Percentiles rank a stretch among this genome's conserved stretches.
Evolutionary conservation across 2,888 invertebrate genomes (phyloP).

Genomic region (Hypercompe scribonia): DNA sequence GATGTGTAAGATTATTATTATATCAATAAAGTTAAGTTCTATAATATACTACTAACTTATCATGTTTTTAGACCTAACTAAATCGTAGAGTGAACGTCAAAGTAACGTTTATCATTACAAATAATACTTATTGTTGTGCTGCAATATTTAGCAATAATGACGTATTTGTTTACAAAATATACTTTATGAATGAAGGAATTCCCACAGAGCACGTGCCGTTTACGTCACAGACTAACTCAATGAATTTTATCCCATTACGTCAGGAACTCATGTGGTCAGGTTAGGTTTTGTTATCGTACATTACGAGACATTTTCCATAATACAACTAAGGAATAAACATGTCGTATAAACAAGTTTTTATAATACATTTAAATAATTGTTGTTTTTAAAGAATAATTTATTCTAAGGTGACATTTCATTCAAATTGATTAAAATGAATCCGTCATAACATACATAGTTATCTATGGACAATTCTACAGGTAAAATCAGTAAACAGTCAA

Average conservation of each 20-base stretch:
- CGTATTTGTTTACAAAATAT: slow-evolving; percentile 7
- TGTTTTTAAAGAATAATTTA: not conserved
- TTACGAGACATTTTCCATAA: not conserved
- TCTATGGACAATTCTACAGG: not conserved
- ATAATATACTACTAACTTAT: not conserved
- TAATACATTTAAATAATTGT: not conserved
- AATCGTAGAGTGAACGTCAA: too few relatives aligned
- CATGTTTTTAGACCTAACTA: not conserved
- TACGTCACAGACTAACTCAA: slow-evolving; percentile 5
- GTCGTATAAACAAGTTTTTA: not conserved
- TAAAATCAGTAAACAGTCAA: not conserved
- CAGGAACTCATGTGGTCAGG: slow-evolving; percentile 9
- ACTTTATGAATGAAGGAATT: slow-evolving; percentile 9
- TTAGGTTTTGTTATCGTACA: not conserved
- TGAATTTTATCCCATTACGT: slow-evolving; percentile 11
- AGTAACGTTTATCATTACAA: not conserved
- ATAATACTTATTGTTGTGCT: not conserved
- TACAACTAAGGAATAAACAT: not conserved
- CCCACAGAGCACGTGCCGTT: not conserved
- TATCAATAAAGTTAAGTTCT: not conserved
- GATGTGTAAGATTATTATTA: too few relatives aligned
- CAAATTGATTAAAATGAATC: not conserved
- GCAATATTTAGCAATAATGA: not conserved
- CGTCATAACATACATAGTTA: not conserved
- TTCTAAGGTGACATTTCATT: not conserved